These are phyloP conservation scores for Saccostrea cuccullata DNA, from an alignment of 1,140 invertebrate genomes.

Conservation along the genomic window DNA sequence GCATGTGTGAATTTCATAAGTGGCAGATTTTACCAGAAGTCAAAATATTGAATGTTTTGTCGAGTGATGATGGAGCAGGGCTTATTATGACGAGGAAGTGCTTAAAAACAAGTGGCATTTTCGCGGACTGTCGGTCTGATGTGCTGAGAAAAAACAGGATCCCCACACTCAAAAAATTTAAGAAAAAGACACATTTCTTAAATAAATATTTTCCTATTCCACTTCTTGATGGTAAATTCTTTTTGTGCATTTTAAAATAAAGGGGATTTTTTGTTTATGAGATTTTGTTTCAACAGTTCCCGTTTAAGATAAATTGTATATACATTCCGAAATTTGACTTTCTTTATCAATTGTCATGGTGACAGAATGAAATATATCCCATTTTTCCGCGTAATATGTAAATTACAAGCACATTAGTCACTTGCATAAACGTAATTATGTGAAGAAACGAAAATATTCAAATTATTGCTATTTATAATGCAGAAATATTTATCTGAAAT, in stretches of 20 bases:
- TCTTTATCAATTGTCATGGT: constrained; percentile 37
- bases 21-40: constrained; percentile 24
- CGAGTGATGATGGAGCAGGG: constrained; percentile 10
- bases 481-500: constrained; percentile 27
- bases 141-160: constrained; percentile 1
- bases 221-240: neutral
- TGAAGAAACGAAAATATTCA: constrained; percentile 12
- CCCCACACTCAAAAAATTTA: neutral
- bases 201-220: neutral
- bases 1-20: constrained; percentile 37
- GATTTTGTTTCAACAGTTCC: neutral
- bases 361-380: constrained; percentile 19
- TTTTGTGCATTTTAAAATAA: neutral
- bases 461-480: constrained; percentile 15
- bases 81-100: neutral
- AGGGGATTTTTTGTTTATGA: neutral
- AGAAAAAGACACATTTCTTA: constrained; percentile 14
- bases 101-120: constrained; percentile 27
- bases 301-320: constrained; percentile 27
- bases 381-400: constrained; percentile 14
- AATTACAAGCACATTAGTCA: constrained; percentile 31
- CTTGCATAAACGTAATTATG: constrained; percentile 25
- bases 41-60: constrained; percentile 38
- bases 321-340: constrained; percentile 16
- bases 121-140: constrained; percentile 11